phyloP scores from a whole-genome alignment of 2,888 invertebrate genomes.

The Diloba caeruleocephala region DNA sequence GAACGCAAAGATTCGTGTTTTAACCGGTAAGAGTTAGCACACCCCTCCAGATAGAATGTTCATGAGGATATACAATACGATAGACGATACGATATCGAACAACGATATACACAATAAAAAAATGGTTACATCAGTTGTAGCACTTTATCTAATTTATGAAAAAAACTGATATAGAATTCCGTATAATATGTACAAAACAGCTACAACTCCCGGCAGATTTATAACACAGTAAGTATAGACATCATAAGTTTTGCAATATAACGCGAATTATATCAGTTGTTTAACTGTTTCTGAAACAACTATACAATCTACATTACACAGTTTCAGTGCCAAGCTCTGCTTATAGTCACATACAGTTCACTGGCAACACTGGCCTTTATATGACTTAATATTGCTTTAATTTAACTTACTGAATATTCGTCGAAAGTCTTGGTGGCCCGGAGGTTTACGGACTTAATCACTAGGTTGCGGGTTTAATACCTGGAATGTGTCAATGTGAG shows the following conservation, averaged over 20 bases:
- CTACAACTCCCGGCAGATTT: conserved; percentile 21
- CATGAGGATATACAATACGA: too few species aligned
- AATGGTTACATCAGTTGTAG: too few species aligned
- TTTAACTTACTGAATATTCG: too few species aligned
- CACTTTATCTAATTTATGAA: neutral
- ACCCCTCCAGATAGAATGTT: too few species aligned
- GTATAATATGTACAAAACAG: conserved; percentile 9
- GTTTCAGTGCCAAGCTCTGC: conserved; percentile 31
- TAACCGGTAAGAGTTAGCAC: too few species aligned
- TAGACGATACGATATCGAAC: too few species aligned
- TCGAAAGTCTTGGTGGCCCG: too few species aligned
- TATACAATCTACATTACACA: conserved; percentile 41
- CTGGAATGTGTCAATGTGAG: too few species aligned
- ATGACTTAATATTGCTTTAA: conserved; percentile 19
- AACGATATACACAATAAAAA: too few species aligned
- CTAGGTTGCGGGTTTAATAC: too few species aligned
- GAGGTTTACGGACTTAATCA: too few species aligned
- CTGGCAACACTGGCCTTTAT: conserved; percentile 37
- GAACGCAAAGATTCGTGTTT: too few species aligned
- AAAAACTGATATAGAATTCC: neutral
- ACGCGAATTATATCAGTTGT: conserved; percentile 45
- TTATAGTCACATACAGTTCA: conserved; percentile 38
- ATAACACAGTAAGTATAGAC: conserved; percentile 32
- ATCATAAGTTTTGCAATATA: conserved; percentile 51
- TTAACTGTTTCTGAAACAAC: conserved; percentile 49